phyloP scores from a whole-genome alignment of 2,113 vertebrate species.

The Thunnus maccoyii region DNA sequence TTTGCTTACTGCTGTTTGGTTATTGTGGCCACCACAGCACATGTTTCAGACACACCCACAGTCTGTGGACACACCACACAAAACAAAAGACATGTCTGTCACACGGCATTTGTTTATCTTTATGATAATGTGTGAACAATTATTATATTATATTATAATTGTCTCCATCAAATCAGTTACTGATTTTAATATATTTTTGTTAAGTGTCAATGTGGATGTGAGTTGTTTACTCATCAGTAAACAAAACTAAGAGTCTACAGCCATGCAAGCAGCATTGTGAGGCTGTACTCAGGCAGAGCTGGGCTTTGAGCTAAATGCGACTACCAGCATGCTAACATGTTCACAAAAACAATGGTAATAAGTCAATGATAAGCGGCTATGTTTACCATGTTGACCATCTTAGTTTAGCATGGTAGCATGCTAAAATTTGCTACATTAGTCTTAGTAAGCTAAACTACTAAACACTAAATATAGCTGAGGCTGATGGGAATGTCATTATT shows the following conservation, averaged over 20 bases:
- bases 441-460: not conserved
- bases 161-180: not conserved
- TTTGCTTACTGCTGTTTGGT: slow-evolving; percentile 42
- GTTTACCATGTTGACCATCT: no score
- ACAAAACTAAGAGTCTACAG: no score
- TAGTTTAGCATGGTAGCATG: not conserved
- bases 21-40: slow-evolving; percentile 10
- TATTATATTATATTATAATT: no score
- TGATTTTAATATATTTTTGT: not conserved
- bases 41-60: slow-evolving; percentile 12
- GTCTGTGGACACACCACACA: no score
- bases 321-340: not conserved
- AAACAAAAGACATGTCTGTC: not conserved
- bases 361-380: not conserved
- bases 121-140: no score
- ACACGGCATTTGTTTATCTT: no score
- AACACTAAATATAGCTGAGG: not conserved
- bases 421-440: not conserved
- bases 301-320: no score
- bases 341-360: not conserved
- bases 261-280: no score
- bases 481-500: not conserved
- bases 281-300: no score
- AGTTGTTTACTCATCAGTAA: no score
- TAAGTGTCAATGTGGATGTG: not conserved